Base-by-base conservation (phyloP, 2,888 invertebrate genomes). In the Hyposoter dolosus region DNA sequence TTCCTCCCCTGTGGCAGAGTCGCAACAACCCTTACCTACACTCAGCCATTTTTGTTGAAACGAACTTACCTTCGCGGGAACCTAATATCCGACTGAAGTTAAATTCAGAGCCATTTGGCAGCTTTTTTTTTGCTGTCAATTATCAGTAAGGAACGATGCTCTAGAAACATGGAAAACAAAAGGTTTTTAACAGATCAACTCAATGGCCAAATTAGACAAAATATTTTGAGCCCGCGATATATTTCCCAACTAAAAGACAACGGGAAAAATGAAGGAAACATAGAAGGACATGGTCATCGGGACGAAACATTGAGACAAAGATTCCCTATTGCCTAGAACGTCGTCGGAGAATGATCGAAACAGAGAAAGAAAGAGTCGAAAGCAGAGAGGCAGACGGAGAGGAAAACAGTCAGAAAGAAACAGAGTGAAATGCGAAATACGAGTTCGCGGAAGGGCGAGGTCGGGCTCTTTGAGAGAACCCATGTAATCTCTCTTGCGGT, bases 401-500 rank as follows among this genome's bases (percentile, higher is more conserved):
- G 23, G 47, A 40, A 12, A 50, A 56, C 12, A 40, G 68, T 50
- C 35, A 74, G 50, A 47, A 74, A 83, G 71, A 63, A 69, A 79
- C 71, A 65, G 82, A 40, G 40, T 40, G 40, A 40, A 40, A 40
- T 10, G 83, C 12, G 68, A 72, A 56, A 75, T 66, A 71, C 77
- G 82, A 81, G 85, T 71, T 65, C 45, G 87, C 81, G 82, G 63
- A 77, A 69, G 85, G 56, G 78, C 77, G 56, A 83, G 84, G 82
- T 84, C 87, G 78, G 83, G 87, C 87, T 92, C 91, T 91, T 91
- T 91, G 90, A 91, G 91, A 92, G 90, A 90, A 68, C 88, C 82
- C 90, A 89, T 91, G 92, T 92, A 92, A 92, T 92, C 91, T 92
- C 91, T 91, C 91, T 91, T 90, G 90, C 89, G 90, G 90, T 92